phyloP scores from a whole-genome alignment of 2,797 vertebrate species.

The Muraenolepis orangiensis region DNA sequence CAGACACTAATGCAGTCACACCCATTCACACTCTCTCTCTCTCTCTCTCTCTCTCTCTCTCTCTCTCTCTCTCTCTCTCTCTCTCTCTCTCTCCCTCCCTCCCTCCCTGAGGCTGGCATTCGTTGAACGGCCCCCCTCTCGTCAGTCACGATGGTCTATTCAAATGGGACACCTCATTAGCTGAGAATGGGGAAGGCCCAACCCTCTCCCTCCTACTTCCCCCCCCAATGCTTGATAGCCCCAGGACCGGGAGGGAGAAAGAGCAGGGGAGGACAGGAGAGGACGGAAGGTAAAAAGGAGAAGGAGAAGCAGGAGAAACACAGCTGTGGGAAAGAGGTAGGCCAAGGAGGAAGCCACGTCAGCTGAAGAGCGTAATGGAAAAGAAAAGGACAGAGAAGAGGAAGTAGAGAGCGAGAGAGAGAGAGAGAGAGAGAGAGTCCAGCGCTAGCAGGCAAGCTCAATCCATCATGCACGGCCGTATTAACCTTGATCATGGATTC shows the following conservation, averaged over 20 bases:
- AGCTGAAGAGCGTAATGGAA: not conserved
- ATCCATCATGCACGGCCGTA: not conserved
- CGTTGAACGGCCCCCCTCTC: not conserved
- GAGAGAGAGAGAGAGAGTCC: not conserved
- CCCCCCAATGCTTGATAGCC: not conserved
- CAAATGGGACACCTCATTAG: not conserved
- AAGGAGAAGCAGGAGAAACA: not conserved
- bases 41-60: not conserved
- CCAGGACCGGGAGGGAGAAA: not conserved
- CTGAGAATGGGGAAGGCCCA: too few relatives aligned
- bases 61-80: not conserved
- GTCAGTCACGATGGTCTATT: not conserved
- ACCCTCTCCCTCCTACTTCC: not conserved
- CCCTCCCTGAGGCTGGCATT: not conserved
- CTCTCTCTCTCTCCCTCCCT: not conserved
- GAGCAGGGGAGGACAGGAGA: not conserved
- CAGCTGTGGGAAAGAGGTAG: not conserved
- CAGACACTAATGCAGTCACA: conserved; percentile 9
- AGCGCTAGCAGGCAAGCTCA: not conserved
- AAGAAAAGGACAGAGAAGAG: not conserved
- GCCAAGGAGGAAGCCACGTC: not conserved
- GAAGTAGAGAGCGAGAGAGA: not conserved
- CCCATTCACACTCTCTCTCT: conserved; percentile 4
- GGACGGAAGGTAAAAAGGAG: not conserved
- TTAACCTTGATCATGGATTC: not conserved